Base-by-base conservation (phyloP, 2,888 invertebrate species). In the Drosophila putrida region DNA sequence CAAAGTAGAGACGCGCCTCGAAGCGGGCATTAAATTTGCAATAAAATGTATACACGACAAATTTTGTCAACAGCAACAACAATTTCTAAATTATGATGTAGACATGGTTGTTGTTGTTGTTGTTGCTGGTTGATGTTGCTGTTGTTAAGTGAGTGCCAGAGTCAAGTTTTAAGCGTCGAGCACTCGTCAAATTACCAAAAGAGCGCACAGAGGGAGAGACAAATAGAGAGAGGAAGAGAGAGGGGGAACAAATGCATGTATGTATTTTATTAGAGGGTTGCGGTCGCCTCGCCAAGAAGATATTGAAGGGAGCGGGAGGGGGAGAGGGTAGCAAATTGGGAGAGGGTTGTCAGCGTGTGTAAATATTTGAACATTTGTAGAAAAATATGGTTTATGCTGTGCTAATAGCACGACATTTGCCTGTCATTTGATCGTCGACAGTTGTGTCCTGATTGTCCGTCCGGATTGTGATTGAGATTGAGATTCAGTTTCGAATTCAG, bases 301-400 rank as follows among this genome's bases (percentile, higher is more conserved):
- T 8, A 2, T 31, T 31, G 25, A 28, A 11, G 27, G 4, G 35
- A 6, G 57, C 28, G 31, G 13, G 10, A 4, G 35, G 0, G 39
- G 2, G 38, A 20, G 28, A 8, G 13, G 1, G 2, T n/a, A 20
- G 20, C 2, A 20, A 2, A 20, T 20, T 20, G 9, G 4, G 55
- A 47, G 63, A 60, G 80, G 81, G 83, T 76, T 62, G 75, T 49
- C 53, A 31, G 59, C 15, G 15, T 35, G 64, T 82, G 73, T 73
- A 85, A 88, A 90, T 90, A 90, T 91, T 90, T 89, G 91, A 91
- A 91, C 91, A 91, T 91, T 91, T 91, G 91, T 81, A 70, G 80
- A 76, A 90, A 88, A 91, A 91, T 91, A 91, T 91, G 91, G 88
- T 91, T 91, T 90, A 82, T 82, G 84, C 80, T 77, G 78, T 74